phyloP scores from a whole-genome alignment of 2,113 vertebrate species.

The Nycticryphes semicollaris region DNA sequence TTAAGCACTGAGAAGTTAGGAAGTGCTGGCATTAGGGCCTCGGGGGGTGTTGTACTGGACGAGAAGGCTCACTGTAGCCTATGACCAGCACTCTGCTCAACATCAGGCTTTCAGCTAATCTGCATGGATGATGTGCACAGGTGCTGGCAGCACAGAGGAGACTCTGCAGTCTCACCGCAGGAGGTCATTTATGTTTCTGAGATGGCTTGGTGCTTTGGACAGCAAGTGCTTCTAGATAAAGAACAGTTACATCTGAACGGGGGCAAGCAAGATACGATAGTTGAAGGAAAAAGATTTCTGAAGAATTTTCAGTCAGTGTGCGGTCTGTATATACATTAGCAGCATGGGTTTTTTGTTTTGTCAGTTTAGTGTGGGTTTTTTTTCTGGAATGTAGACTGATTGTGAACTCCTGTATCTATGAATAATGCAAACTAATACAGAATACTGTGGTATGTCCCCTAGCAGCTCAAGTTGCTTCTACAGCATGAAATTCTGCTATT shows the following conservation, averaged over 20 bases:
- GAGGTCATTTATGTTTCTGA: not conserved
- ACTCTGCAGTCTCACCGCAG: accelerated
- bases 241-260: not conserved
- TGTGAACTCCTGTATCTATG: not conserved
- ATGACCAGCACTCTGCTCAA: accelerated
- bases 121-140: not conserved
- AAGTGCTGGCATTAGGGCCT: not conserved
- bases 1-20: not conserved
- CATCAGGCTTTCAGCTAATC: not conserved
- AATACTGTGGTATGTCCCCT: not conserved
- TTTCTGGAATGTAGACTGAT: not conserved
- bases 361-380: not conserved
- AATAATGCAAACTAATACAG: not conserved
- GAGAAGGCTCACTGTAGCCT: not conserved
- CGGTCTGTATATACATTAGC: not conserved
- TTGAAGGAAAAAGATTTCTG: not conserved
- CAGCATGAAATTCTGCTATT: not conserved
- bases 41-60: not conserved
- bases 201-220: not conserved
- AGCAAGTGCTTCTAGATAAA: not conserved
- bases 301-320: not conserved
- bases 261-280: not conserved
- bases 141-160: accelerated
- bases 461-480: not conserved
- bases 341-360: not conserved